These are phyloP conservation scores for Toxotes lorentzi DNA, from an alignment of 2,797 vertebrate species.

Conservation along the genomic window DNA sequence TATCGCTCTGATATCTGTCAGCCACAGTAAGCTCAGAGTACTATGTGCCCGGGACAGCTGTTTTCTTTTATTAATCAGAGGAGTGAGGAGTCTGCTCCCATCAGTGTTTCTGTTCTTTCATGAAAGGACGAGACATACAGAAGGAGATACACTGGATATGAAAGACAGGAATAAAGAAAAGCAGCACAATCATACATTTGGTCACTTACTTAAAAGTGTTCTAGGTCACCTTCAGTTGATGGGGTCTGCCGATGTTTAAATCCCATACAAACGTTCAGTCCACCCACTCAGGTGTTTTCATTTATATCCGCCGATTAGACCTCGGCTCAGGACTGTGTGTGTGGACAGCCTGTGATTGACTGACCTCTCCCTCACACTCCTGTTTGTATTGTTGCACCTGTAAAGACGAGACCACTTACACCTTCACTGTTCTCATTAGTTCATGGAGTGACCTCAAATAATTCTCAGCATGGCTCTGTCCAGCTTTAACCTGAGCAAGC, in stretches of 20 bases:
- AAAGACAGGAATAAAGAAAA: constrained; percentile 22
- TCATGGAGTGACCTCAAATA: not conserved
- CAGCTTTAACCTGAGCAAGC: not conserved
- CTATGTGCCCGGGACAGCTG: not conserved
- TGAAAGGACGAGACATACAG: not conserved
- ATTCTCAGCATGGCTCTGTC: not conserved
- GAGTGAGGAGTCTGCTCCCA: not conserved
- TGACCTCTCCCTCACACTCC: not conserved
- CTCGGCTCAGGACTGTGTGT: not conserved
- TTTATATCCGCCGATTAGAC: not conserved
- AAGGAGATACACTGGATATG: not conserved
- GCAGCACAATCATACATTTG: constrained; percentile 14
- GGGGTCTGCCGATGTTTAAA: too few species aligned
- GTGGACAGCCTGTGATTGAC: not conserved
- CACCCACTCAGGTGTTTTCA: not conserved
- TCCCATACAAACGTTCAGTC: too few species aligned
- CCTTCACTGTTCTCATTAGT: not conserved
- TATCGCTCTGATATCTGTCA: constrained; percentile 31
- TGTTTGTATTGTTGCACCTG: not conserved
- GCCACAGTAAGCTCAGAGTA: constrained; percentile 1
- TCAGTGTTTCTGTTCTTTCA: constrained; percentile 30
- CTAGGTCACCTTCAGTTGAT: not conserved
- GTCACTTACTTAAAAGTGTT: constrained; percentile 1
- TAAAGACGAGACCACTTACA: not conserved
- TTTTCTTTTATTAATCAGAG: constrained; percentile 43